Evolutionary conservation across 2,888 invertebrate genomes (phyloP).

Genomic region (Phortica okadai): DNA sequence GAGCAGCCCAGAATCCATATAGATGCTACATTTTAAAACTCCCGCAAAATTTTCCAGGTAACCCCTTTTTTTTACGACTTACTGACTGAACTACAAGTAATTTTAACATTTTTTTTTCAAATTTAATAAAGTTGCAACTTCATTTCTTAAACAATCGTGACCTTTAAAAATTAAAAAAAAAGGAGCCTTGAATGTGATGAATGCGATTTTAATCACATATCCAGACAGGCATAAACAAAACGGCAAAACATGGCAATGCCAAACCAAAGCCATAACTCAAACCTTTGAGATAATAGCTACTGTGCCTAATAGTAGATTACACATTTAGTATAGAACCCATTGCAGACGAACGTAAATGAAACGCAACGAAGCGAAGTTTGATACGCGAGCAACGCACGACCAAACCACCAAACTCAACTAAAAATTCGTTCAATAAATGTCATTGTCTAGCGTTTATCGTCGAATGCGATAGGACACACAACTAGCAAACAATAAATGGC

Average conservation of each 20-base stretch:
- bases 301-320: conserved; percentile 27
- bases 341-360: conserved; percentile 12
- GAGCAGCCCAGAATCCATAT: too few species aligned
- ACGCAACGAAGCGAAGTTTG: conserved; percentile 26
- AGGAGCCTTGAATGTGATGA: conserved; percentile 49
- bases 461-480: not conserved
- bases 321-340: conserved; percentile 11
- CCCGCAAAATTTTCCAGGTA: too few species aligned
- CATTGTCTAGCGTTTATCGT: not conserved
- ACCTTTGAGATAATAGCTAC: conserved; percentile 26
- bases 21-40: too few species aligned
- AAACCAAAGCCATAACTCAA: conserved; percentile 2
- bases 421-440: conserved; percentile 13
- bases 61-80: too few species aligned
- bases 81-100: too few species aligned
- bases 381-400: not conserved
- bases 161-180: too few species aligned
- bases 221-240: conserved; percentile 60
- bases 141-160: too few species aligned
- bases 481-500: conserved; percentile 63
- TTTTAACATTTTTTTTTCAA: too few species aligned
- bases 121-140: too few species aligned
- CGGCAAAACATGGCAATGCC: not conserved
- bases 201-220: conserved; percentile 65
- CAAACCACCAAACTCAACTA: too few species aligned